A percentile compares a stretch with the other conserved stretches of the same genome.
Conservation (phyloP, 2,888 invertebrate genomes). For the Lithophane leautieri region DNA sequence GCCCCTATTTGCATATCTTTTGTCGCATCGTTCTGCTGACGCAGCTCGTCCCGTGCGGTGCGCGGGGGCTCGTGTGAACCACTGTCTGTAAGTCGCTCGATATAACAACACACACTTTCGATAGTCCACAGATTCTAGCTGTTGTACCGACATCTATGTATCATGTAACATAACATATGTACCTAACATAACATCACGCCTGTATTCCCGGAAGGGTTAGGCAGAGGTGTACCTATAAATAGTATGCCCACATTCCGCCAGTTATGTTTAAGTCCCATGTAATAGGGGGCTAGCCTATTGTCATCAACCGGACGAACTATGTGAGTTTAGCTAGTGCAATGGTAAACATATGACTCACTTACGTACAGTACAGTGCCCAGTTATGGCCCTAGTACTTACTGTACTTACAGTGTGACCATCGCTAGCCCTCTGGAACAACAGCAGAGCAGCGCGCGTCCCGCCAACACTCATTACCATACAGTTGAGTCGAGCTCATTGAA, state of each 20-base stretch:
- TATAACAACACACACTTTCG: not conserved
- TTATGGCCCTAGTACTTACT: not conserved
- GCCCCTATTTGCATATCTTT: conserved; percentile 73
- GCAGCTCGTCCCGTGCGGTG: conserved; percentile 21
- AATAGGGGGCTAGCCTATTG: too few species aligned
- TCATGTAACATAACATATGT: too few species aligned
- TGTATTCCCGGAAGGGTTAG: too few species aligned
- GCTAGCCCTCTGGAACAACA: not conserved
- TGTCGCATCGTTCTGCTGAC: conserved; percentile 62
- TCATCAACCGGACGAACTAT: too few species aligned
- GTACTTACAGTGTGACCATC: not conserved
- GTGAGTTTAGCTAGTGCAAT: too few species aligned
- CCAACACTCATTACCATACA: conserved; percentile 5
- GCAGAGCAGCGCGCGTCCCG: not conserved
- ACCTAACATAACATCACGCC: too few species aligned
- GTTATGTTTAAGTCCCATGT: too few species aligned
- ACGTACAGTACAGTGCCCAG: not conserved
- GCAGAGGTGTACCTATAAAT: too few species aligned
- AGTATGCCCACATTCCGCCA: too few species aligned
- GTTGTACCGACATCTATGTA: too few species aligned
- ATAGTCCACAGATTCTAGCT: too few species aligned
- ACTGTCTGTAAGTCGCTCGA: not conserved
- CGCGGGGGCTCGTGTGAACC: not conserved
- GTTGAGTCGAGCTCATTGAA: conserved; percentile 33
- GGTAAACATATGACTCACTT: not conserved